phyloP scores from a whole-genome alignment of 1,140 invertebrate genomes.

The Parapsyche elsis region DNA sequence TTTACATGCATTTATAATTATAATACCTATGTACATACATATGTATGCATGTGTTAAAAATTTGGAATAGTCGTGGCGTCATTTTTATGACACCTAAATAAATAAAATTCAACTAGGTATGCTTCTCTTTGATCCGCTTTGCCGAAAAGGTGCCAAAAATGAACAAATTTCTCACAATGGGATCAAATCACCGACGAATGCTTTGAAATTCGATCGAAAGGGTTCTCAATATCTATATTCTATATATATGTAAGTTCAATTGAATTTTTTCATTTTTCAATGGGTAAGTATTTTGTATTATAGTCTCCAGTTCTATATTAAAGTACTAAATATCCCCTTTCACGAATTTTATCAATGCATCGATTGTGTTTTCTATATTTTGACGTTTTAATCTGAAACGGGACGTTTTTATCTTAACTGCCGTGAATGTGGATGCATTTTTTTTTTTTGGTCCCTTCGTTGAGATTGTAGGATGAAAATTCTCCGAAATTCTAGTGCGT shows the following conservation, averaged over 20 bases:
- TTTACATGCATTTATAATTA: background rate
- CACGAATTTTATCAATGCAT: too few species aligned
- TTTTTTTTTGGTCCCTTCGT: too few species aligned
- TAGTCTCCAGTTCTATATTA: too few species aligned
- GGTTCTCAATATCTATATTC: background rate
- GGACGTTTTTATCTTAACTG: conserved; percentile 23
- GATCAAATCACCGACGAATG: background rate
- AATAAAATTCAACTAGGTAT: background rate
- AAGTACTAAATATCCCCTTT: too few species aligned
- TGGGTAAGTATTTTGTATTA: too few species aligned
- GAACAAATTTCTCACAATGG: background rate
- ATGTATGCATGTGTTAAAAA: background rate
- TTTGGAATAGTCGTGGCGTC: too few species aligned
- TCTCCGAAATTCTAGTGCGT: background rate
- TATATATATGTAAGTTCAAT: background rate
- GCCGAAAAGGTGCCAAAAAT: background rate
- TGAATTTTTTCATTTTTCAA: too few species aligned
- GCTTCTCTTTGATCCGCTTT: background rate
- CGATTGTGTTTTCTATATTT: background rate
- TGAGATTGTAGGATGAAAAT: background rate
- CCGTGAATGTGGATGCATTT: background rate
- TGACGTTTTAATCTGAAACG: conserved; percentile 30
- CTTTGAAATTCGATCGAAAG: conserved; percentile 3
- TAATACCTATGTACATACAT: background rate
- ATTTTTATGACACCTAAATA: too few species aligned